phyloP scores from a whole-genome alignment of 2,888 invertebrate species.

The Lochmaea crataegi region DNA sequence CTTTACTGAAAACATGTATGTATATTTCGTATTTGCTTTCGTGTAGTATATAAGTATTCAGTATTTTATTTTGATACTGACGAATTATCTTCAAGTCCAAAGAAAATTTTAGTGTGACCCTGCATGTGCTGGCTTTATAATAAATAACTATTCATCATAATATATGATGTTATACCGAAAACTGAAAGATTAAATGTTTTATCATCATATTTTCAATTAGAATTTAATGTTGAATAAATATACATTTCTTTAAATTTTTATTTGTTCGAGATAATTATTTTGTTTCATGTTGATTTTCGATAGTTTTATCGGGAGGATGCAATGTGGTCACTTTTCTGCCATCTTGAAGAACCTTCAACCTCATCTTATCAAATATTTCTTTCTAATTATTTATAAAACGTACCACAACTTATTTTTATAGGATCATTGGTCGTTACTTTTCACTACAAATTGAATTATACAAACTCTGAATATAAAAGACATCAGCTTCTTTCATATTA shows the following conservation, averaged over 20 bases:
- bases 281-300: slow-evolving; percentile 18
- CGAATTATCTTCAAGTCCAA: not conserved
- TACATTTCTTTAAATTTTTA: slow-evolving; percentile 18
- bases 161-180: not conserved
- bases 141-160: not conserved
- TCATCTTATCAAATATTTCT: not conserved
- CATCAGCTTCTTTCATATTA: too few species aligned
- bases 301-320: slow-evolving; percentile 9
- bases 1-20: too few species aligned
- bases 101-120: not conserved
- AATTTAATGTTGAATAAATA: not conserved
- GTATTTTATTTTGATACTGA: too few species aligned
- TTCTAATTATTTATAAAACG: not conserved
- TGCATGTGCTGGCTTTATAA: not conserved
- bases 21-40: too few species aligned
- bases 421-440: not conserved
- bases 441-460: too few species aligned
- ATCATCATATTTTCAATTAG: not conserved
- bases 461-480: too few species aligned
- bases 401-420: not conserved
- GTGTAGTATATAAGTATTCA: too few species aligned
- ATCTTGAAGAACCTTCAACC: slow-evolving; percentile 20
- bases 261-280: slow-evolving; percentile 17
- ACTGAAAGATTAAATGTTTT: not conserved
- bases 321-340: slow-evolving; percentile 8